Base-by-base conservation (phyloP, 2,888 invertebrate genomes). In the Lithodes maja region DNA sequence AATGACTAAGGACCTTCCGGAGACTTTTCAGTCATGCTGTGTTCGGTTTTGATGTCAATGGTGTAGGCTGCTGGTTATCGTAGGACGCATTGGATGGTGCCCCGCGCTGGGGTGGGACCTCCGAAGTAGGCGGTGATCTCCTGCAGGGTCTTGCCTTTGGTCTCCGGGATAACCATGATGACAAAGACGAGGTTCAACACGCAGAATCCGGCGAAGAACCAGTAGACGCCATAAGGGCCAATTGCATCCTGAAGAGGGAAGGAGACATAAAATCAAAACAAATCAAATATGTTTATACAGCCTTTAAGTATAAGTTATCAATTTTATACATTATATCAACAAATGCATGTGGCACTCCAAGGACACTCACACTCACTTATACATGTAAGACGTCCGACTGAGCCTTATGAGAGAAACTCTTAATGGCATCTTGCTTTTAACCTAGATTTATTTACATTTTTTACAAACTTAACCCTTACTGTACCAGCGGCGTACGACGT, bases 151-250 rank as follows among this genome's bases (percentile, higher is more conserved):
- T 85, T 88, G 50, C 88, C 88, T 61, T 88, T 88, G 9, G 88
- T 88, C 84, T 88, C 88, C 0, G 88, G 88, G 52, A 88, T 85
- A 50, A 88, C 33, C 12, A 69, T 80, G 33, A 81, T 71, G 50
- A 80, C 80, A 75, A 88, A 88, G 33, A 88, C 15, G 74, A 80
- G 49, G 77, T 85, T 88, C 50, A 88, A n/a, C 15, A 81, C 93
- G 95, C 96, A 97, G 91, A 96, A 95, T 0, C 93, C 94, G 1
- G 95, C 95, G 93, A 97, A 97, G 92, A 97, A 95, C 96, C 96
- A 97, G 94, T 97, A 97, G 7, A 96, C 96, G 84, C 95, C 95
- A 92, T 95, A 95, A 17, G 94, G 94, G 0, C 96, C 95, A 0
- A 97, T 96, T 0, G 96, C 96, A 1, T 96, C 92, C 75, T 90